Evolutionary conservation across 2,797 vertebrate genomes (phyloP), one percentile per base, ranked within the genome.

Genomic region (Bradypodion ventrale): DNA sequence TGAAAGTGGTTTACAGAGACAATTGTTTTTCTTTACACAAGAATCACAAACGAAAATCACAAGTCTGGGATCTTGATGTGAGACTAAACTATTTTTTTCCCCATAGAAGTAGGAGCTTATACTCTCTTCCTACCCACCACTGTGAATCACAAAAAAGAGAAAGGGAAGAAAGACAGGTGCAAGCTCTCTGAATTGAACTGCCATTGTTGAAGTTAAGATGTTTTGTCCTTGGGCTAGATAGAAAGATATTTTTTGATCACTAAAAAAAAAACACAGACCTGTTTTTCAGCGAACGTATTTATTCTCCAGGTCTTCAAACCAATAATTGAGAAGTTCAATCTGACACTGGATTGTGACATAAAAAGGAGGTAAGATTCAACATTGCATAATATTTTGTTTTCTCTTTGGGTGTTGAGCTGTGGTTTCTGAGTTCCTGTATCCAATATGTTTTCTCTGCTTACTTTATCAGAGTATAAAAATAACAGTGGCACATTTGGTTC

Each of bases 241-340:
- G 1, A n/a, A 25, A 27, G 78, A n/a, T n/a, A 21, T 23, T 42
- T 68, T 40, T 80, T 75, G 8, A 19, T 83, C 37, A 83, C 7
- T 40, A 89, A 69, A 27, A 74, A 27, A 74, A n/a, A 83, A 56
- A 1, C 0, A 74, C 76, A 0, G 75, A 6, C 49, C 12, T 80
- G 5, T 32, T 88, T 91, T 87, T 63, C 15, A 75, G 49, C 79
- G 37, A 78, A 5, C 91, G 9, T 87, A 72, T 44, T 93, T 88
- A n/a, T 84, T 87, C 93, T 93, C 52, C 92, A 99, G 98, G 97
- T 99, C 59, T 99, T 99, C 91, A 99, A 98, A 94, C 98, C 98
- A 29, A 96, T 98, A 19, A 91, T 95, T 37, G 98, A 99, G 91
- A 98, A 95, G 92, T 99, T 99, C 85, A 98, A 97, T 35, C 94